A percentile compares a stretch with the other conserved stretches of the same genome.
Evolutionary conservation across 2,113 vertebrate genomes (phyloP).

Genomic region (Eretmochelys imbricata): DNA sequence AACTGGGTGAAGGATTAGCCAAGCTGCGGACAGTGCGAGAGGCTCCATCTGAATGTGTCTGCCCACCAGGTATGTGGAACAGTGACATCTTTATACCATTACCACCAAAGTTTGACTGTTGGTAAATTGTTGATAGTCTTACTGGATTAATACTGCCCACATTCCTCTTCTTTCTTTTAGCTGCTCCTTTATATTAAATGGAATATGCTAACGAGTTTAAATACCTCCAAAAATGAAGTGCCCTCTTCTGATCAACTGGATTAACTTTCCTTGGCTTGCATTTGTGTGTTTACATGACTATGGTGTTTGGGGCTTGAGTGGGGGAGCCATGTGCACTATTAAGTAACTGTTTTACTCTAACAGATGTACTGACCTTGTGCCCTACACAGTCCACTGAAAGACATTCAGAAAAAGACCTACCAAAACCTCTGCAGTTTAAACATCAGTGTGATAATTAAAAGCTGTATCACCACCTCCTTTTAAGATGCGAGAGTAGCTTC

Average conservation of each 20-base stretch:
- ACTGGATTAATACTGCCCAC: fast-evolving
- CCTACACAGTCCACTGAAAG: constrained; percentile 22
- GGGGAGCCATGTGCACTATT: neutral
- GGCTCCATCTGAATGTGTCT: constrained; percentile 85
- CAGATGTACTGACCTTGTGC: constrained; percentile 35
- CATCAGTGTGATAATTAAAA: constrained; percentile 67
- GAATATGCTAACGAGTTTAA: fast-evolving
- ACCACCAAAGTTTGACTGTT: neutral
- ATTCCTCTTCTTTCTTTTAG: neutral
- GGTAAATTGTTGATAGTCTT: fast-evolving
- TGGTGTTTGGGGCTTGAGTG: constrained; percentile 60
- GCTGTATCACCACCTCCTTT: constrained; percentile 57
- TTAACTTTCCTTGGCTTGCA: constrained; percentile 1
- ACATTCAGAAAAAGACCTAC: constrained; percentile 47
- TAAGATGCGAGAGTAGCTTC: neutral
- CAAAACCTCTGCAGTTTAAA: constrained; percentile 38
- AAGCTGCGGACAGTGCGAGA: constrained; percentile 87
- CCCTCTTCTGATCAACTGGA: neutral
- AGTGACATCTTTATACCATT: neutral
- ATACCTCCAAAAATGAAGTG: neutral
- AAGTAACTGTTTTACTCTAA: neutral
- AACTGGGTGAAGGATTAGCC: constrained; percentile 81
- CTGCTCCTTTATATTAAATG: fast-evolving
- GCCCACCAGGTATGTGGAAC: constrained; percentile 89
- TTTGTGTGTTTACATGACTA: constrained; percentile 42